Percentiles rank a stretch among this genome's conserved stretches.
Evolutionary conservation across 2,113 vertebrate genomes (phyloP).

Genomic region (Melierax canorus): DNA sequence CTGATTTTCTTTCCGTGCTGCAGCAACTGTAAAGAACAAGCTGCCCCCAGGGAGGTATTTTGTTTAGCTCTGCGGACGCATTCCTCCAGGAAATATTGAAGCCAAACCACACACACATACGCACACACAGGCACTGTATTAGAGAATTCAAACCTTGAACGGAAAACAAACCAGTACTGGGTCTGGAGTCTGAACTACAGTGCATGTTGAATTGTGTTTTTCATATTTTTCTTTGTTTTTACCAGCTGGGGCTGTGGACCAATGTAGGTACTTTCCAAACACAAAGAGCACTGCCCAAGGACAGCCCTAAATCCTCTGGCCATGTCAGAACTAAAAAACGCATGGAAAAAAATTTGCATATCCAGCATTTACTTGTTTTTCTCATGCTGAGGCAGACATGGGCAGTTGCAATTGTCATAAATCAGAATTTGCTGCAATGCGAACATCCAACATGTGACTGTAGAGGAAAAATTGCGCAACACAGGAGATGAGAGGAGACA

Average conservation of each 20-base stretch:
- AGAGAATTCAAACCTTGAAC: background rate
- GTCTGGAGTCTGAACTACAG: background rate
- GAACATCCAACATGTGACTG: background rate
- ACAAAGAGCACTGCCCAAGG: background rate
- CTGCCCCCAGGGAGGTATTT: slow-evolving; percentile 44
- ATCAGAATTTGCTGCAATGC: background rate
- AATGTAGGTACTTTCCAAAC: background rate
- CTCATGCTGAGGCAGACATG: background rate
- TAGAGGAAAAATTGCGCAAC: background rate
- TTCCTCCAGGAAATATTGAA: slow-evolving; percentile 47
- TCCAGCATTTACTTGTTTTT: background rate
- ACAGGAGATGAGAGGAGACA: background rate
- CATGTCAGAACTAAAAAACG: background rate
- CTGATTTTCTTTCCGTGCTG: slow-evolving; percentile 26
- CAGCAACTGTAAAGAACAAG: background rate
- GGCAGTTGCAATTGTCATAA: background rate
- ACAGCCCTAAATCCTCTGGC: background rate
- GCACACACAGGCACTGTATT: background rate
- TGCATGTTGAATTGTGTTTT: background rate
- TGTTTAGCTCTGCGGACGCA: slow-evolving; percentile 48
- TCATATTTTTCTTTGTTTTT: background rate
- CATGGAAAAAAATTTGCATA: background rate
- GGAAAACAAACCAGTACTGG: background rate
- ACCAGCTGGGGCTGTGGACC: background rate
- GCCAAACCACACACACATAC: slow-evolving; percentile 21